Conservation (phyloP, 1,140 invertebrate genomes). For the Bursaphelenchus mucronatus region DNA sequence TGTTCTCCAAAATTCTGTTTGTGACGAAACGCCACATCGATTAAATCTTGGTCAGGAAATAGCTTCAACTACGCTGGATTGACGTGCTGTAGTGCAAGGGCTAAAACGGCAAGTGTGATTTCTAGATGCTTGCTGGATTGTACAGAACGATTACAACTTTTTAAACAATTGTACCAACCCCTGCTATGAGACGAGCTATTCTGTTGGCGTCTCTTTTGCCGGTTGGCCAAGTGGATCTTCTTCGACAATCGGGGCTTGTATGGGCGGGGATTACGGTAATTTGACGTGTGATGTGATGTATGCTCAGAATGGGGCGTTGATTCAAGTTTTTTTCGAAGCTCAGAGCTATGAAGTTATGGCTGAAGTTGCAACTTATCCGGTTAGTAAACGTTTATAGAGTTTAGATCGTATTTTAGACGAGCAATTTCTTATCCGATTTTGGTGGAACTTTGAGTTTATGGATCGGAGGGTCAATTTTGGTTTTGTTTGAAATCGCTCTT, state of each 20-base stretch:
- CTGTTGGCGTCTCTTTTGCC: slow-evolving; percentile 28
- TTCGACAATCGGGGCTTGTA: slow-evolving; percentile 26
- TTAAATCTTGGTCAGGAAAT: too few relatives aligned
- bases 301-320: slow-evolving; percentile 30
- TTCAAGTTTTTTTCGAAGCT: slow-evolving; percentile 38
- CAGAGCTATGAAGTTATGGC: slow-evolving; percentile 33
- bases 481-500: slow-evolving; percentile 25
- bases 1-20: too few relatives aligned
- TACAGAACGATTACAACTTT: slow-evolving; percentile 6
- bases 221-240: slow-evolving; percentile 32
- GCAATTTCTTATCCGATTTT: slow-evolving; percentile 35
- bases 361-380: slow-evolving; percentile 34
- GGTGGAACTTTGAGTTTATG: slow-evolving; percentile 43
- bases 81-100: too few relatives aligned
- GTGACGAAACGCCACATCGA: too few relatives aligned
- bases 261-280: slow-evolving; percentile 29
- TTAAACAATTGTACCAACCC: slow-evolving; percentile 28
- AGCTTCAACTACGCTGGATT: too few relatives aligned
- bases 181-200: slow-evolving; percentile 33
- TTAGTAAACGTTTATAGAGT: not conserved
- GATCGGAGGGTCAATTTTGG: slow-evolving; percentile 40
- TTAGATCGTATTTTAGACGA: too few relatives aligned
- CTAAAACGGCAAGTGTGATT: too few relatives aligned
- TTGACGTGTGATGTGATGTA: slow-evolving; percentile 27
- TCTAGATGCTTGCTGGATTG: slow-evolving; percentile 33